Evolutionary conservation across 2,113 vertebrate species (phyloP).

Genomic region (Calonectris borealis): DNA sequence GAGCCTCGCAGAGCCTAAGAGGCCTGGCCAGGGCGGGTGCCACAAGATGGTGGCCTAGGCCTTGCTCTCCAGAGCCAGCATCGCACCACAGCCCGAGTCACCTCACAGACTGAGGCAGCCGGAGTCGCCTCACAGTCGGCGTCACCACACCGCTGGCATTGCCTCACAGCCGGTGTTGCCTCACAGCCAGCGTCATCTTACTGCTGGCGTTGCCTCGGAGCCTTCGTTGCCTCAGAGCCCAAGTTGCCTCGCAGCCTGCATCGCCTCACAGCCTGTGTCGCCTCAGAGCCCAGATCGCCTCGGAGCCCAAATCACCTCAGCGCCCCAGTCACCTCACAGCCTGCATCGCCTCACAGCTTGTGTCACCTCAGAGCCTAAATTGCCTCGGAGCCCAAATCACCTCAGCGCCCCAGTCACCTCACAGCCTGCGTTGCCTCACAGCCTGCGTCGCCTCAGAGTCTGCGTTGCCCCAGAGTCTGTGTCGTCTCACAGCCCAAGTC

Average conservation of each 20-base stretch:
- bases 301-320: neutral
- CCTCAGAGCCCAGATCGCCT: neutral
- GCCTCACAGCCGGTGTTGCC: accelerated
- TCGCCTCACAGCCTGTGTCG: too few species aligned
- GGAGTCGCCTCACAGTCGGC: neutral
- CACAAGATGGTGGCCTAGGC: neutral
- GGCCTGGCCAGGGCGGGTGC: neutral
- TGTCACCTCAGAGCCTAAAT: too few species aligned
- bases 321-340: neutral
- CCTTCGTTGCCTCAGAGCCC: neutral
- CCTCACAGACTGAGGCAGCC: neutral
- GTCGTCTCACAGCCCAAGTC: neutral
- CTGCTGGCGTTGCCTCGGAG: neutral
- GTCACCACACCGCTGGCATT: neutral
- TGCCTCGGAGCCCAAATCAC: too few species aligned
- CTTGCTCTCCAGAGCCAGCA: neutral
- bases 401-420: neutral
- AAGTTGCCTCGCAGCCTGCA: neutral
- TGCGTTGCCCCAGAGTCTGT: accelerated
- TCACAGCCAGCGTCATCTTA: neutral
- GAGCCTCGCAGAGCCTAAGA: neutral
- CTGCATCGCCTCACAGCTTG: too few species aligned
- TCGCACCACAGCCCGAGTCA: accelerated
- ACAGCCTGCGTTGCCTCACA: neutral
- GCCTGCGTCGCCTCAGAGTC: neutral